Evolutionary conservation across 2,113 vertebrate genomes (phyloP).

Genomic region (Chauna torquata): DNA sequence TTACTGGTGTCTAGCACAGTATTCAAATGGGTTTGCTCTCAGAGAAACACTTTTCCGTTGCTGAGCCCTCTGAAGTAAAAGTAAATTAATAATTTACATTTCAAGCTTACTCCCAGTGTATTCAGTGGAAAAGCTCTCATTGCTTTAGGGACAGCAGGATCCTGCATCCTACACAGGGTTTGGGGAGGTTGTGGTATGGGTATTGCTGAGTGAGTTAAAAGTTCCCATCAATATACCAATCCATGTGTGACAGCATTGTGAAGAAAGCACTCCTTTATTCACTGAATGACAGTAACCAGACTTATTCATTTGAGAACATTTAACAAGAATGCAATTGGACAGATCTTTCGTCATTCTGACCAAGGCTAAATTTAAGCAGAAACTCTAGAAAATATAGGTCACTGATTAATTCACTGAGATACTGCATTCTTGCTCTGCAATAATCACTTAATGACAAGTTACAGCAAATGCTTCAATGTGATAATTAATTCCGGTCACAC

Average conservation of each 20-base stretch:
- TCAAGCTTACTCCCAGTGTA: background rate
- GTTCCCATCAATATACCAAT: conserved; percentile 55
- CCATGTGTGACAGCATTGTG: conserved; percentile 53
- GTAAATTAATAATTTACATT: conserved; percentile 48
- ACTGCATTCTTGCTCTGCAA: conserved; percentile 57
- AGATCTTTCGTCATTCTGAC: conserved; percentile 58
- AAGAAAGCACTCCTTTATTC: conserved; percentile 62
- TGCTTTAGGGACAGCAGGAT: background rate
- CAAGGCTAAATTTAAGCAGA: conserved; percentile 55
- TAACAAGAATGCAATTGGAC: conserved; percentile 63
- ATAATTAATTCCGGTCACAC: conserved; percentile 68
- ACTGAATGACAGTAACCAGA: conserved; percentile 19
- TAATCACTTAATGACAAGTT: conserved; percentile 66
- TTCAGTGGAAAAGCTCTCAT: background rate
- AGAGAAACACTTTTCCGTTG: conserved; percentile 30
- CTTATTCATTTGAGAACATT: conserved; percentile 51
- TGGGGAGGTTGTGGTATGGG: background rate
- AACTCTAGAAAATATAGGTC: conserved; percentile 65
- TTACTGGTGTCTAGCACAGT: conserved; percentile 23
- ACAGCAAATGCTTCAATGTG: conserved; percentile 44
- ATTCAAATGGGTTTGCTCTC: background rate
- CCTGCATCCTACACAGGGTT: background rate
- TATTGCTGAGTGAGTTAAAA: conserved; percentile 8
- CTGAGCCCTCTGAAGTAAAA: background rate
- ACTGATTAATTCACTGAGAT: conserved; percentile 66